These are phyloP conservation scores for Dascillus cervinus DNA, from an alignment of 2,888 invertebrate genomes.

Conservation along the genomic window DNA sequence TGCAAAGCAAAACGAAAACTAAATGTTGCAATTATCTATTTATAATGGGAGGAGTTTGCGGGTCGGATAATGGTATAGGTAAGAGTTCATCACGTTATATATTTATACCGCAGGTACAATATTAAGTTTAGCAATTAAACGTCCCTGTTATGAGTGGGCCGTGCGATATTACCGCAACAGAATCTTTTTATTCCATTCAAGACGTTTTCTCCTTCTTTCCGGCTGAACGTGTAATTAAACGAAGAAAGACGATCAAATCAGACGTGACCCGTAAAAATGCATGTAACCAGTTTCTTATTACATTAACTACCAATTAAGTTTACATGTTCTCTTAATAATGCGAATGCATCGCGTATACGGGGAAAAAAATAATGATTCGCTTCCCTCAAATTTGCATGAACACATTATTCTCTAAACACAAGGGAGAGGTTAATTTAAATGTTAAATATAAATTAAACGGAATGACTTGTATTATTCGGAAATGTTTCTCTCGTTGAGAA, in stretches of 20 bases:
- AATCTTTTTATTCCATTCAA: too few relatives aligned
- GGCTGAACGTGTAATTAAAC: constrained; percentile 5
- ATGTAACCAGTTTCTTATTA: constrained; percentile 24
- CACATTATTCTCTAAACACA: constrained; percentile 4
- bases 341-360: constrained; percentile 6
- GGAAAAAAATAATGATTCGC: neutral
- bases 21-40: constrained; percentile 26
- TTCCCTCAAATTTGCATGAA: neutral
- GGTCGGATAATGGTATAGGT: constrained; percentile 19
- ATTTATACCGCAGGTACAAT: constrained; percentile 17
- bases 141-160: constrained; percentile 10
- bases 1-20: constrained; percentile 26
- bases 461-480: constrained; percentile 20
- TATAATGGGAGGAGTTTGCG: constrained; percentile 23
- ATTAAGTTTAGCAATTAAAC: constrained; percentile 23
- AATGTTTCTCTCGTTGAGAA: constrained; percentile 7
- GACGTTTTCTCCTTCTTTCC: neutral
- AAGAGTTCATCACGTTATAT: constrained; percentile 22
- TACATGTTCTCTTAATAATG: constrained; percentile 24
- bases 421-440: constrained; percentile 16
- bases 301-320: constrained; percentile 27
- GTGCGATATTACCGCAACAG: constrained; percentile 11
- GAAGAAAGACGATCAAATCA: constrained; percentile 18
- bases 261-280: constrained; percentile 22
- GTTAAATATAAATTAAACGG: constrained; percentile 22